Conservation (phyloP, 2,797 vertebrate genomes). For the Phataginus tetradactyla region DNA sequence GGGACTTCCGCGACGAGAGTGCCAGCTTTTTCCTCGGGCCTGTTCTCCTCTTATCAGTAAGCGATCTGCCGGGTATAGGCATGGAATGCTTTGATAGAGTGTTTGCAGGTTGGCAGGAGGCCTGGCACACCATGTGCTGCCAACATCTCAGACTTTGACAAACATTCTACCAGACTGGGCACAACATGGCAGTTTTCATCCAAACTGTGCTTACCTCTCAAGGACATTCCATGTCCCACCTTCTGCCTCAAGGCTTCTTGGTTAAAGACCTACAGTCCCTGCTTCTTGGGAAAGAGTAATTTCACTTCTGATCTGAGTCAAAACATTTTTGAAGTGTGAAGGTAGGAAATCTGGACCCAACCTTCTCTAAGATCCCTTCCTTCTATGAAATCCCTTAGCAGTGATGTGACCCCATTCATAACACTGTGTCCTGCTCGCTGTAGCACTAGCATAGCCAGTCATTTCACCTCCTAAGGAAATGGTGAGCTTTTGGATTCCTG, state of each 20-base stretch:
- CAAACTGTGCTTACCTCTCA: not conserved
- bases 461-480: not conserved
- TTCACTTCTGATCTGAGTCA: not conserved
- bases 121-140: not conserved
- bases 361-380: not conserved
- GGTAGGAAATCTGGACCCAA: not conserved
- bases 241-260: not conserved
- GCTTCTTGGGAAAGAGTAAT: not conserved
- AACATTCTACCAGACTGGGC: not conserved
- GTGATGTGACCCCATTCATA: not conserved
- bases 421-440: not conserved
- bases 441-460: not conserved
- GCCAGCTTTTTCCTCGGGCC: not conserved
- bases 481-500: not conserved
- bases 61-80: no score
- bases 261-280: not conserved
- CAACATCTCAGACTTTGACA: not conserved
- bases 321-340: not conserved
- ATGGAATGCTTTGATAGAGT: not conserved
- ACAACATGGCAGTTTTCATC: not conserved
- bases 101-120: not conserved
- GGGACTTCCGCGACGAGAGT: not conserved
- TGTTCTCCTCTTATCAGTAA: not conserved
- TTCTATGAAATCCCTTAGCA: not conserved
- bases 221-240: not conserved